Evolutionary conservation across 2,113 vertebrate species (phyloP), one percentile per base, ranked within the genome.

Genomic region (Glaucomys volans): DNA sequence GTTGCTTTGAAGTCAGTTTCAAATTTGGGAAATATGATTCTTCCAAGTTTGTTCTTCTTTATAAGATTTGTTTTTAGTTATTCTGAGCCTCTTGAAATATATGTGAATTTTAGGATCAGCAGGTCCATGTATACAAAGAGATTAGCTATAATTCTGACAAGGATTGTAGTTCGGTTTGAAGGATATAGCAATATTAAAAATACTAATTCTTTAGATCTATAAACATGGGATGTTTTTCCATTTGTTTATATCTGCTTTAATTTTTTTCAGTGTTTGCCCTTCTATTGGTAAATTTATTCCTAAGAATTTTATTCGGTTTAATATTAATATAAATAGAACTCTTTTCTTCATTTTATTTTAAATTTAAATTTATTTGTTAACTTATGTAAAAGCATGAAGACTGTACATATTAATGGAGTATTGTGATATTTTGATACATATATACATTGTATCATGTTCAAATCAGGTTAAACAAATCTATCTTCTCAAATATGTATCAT

Each of bases 171-270:
- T 96, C 1, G 47, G 30, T 82, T 71, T 75, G 3, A 42, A 30
- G 35, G 44, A 8, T 47, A 12, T 18, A 54, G 10, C 47, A 4
- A 9, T 37, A 28, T 54, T 86, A 57, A 18, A 57, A 57, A 79
- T 11, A 57, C 52, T 69, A 84, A 50, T 11, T 81, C 59, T 71
- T 47, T 64, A 76, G 16, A 32, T 66, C 9, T 69, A 72, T 17
- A 26, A 69, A 81, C 66, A 69, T 24, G 57, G 16, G 5, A 62
- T 88, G 2, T 42, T 89, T 94, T 91, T 42, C 13, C 66, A 80
- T 40, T 84, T 80, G 37, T 91, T 94, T 95, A 50, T 17, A 18
- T 66, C n/a, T 92, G 52, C 50, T 66, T 93, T 74, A 79, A 42
- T 32, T 75, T 92, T 50, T 77, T 83, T 75, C 28, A 37, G 10